Evolutionary conservation across 1,140 invertebrate species (phyloP), one percentile per base, ranked within the genome.

Genomic region (Trachymyrmex cornetzi): DNA sequence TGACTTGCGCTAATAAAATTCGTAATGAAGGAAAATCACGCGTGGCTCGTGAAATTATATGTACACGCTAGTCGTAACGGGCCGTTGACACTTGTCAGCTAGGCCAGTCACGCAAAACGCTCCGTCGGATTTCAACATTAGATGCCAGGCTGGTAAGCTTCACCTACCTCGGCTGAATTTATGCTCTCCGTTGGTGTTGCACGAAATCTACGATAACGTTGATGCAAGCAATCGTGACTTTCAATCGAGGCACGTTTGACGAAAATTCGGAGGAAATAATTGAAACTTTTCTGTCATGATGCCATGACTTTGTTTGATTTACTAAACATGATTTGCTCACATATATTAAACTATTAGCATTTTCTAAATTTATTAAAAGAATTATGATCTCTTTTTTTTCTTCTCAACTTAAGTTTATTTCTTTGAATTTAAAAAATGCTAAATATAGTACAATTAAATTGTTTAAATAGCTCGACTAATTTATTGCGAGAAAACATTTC

Each of bases 101-200:
- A 90, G 81, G 55, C 89, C 34, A 90, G 85, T 90, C 89, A 90
- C 89, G 89, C 86, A 89, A 80, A 90, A 79, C 81, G 48, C 63
- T 67, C 19, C 67, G 34, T 30, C 30, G 9, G 34, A 22, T 89
- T 90, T 87, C 89, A 63, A 87, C 88, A 90, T 87, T 63, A 77
- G 61, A 30, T 19, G 48, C 19, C 34, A 44, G 48, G 34, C 77
- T 84, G 86, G 16, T 77, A 63, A 50, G 66, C 69, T 55, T 59
- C 48, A 63, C 50, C 84, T 89, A 89, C 69, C 67, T 75, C 59
- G 38, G 3, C 9, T 44, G 57, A 84, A 87, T 90, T 90, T 87
- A 90, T 87, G 74, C 44, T 71, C 75, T 34, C 44, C 69, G 57
- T 77, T 27, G 30, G 22, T 64, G 30, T 38, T 77, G 74, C 74